Base-by-base conservation (phyloP, 2,888 invertebrate genomes). In the Crepidodera aurea region DNA sequence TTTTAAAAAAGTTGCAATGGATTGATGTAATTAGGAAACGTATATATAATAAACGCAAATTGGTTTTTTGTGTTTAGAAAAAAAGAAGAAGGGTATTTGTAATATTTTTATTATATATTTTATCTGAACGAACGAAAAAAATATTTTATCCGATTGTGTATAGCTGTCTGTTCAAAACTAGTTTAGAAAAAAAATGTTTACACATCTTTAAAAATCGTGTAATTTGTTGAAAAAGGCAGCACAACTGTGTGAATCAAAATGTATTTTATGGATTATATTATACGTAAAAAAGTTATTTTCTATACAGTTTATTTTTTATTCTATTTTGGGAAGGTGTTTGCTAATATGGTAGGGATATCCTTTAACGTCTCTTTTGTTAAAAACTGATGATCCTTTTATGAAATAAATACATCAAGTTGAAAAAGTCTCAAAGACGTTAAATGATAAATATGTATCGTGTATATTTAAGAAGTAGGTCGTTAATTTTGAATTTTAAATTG, bases 261-360 rank as follows among this genome's bases (percentile, higher is more conserved):
- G 39, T 39, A 39, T 39, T 39, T 18, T 16, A n/a, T 42, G 16
- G 8, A 19, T 42, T 42, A 16, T 19, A 13, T 13, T 13, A 37
- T 37, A 37, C 37, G 37, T 37, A 37, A 37, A 37, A 15, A 13
- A 13, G 15, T 37, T 37, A 37, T 44, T 22, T 22, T 25, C 12
- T 44, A 44, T 44, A 44, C 22, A 44, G 5, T 44, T 44, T 44
- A 44, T 19, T 44, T 44, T 12, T n/a, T 44, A 44, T 44, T 44
- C 44, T 44, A 44, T 44, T 44, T 44, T 44, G 22, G 44, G 22
- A 25, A 44, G 8, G 42, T 22, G 7, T 42, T 42, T 42, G n/a
- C 6, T 18, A 19, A 44, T 44, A 13, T 32, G n/a, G 2, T 13
- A 13, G 15, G 7, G 13, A 7, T 27, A 6, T 13, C 37, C 4